A percentile compares a stretch with the other conserved stretches of the same genome.
phyloP scores from a whole-genome alignment of 2,113 vertebrate genomes.

The Elgaria multicarinata region DNA sequence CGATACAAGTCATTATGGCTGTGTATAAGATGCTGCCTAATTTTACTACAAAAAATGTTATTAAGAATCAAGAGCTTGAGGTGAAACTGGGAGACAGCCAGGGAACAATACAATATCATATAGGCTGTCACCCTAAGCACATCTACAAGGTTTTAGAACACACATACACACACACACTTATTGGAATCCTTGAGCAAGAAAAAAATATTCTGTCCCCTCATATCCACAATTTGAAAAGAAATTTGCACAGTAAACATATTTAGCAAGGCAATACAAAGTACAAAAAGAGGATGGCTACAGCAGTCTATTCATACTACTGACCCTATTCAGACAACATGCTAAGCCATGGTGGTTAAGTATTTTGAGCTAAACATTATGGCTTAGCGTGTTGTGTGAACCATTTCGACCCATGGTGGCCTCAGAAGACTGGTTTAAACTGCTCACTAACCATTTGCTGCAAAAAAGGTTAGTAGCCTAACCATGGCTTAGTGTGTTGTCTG shows the following conservation, averaged over 20 bases:
- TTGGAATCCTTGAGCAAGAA: background rate
- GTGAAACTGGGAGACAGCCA: background rate
- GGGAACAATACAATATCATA: background rate
- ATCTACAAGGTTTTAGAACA: background rate
- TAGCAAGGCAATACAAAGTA: background rate
- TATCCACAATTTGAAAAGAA: background rate
- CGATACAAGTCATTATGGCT: background rate
- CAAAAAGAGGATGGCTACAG: background rate
- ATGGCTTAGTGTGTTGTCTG: too few relatives aligned
- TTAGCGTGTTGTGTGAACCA: too few relatives aligned
- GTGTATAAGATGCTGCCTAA: background rate
- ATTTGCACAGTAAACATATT: background rate
- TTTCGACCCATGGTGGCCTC: too few relatives aligned
- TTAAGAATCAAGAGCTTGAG: background rate
- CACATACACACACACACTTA: background rate
- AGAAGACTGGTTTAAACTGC: too few relatives aligned
- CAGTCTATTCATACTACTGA: too few relatives aligned
- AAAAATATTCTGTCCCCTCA: background rate
- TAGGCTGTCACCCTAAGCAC: background rate
- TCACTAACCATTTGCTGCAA: too few relatives aligned
- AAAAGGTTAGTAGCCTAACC: too few relatives aligned
- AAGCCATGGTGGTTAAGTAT: too few relatives aligned
- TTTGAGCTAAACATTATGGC: too few relatives aligned
- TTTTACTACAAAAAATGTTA: background rate
- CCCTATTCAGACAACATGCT: too few relatives aligned